Conservation (phyloP, 23 tunicate species). For the Halocynthia roretzi region DNA sequence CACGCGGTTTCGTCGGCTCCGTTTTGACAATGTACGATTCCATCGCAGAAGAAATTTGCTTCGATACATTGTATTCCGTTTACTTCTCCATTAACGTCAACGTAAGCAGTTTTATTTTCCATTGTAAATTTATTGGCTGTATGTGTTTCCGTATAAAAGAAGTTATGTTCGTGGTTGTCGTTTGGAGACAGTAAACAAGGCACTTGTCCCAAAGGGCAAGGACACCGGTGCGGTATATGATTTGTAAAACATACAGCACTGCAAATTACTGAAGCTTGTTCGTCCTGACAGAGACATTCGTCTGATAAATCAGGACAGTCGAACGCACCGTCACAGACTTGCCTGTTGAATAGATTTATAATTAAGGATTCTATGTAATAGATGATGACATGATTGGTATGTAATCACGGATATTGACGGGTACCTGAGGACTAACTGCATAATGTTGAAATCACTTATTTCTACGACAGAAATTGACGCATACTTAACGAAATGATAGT, state of each 20-base stretch:
- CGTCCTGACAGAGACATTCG: conserved; percentile 65
- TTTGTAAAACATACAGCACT: conserved; percentile 21
- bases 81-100: neutral
- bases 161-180: neutral
- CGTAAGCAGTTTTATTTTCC: too few relatives aligned
- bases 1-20: conserved; percentile 64
- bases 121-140: too few relatives aligned
- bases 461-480: too few relatives aligned
- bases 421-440: too few relatives aligned
- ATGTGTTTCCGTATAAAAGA: neutral
- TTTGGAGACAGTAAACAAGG: conserved; percentile 39
- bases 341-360: conserved; percentile 31
- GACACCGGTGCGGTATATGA: neutral
- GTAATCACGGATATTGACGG: too few relatives aligned
- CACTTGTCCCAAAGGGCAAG: conserved; percentile 28
- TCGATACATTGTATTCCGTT: conserved; percentile 33
- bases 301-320: conserved; percentile 85
- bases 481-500: too few relatives aligned
- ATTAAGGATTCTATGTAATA: neutral
- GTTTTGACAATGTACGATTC: conserved; percentile 46
- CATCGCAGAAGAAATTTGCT: conserved; percentile 39
- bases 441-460: too few relatives aligned
- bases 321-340: conserved; percentile 64
- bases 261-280: conserved; percentile 30
- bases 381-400: too few relatives aligned